Conservation (phyloP, 2,113 vertebrate species). For the Calypte anna region DNA sequence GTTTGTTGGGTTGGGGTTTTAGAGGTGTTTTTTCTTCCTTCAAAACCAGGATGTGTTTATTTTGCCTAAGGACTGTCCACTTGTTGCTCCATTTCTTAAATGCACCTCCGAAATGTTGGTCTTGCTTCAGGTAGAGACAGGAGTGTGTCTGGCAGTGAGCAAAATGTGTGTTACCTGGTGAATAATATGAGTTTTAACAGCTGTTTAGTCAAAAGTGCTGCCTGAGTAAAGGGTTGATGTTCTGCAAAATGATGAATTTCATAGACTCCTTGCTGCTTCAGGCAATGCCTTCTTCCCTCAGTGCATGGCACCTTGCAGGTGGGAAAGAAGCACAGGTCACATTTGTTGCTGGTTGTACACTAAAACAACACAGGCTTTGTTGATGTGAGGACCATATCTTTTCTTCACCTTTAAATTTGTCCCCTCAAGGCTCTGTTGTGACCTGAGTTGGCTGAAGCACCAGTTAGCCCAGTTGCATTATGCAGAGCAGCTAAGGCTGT, state of each 20-base stretch:
- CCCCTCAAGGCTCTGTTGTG: neutral
- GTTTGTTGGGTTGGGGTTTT: neutral
- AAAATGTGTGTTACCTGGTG: neutral
- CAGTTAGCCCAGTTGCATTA: neutral
- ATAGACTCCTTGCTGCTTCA: neutral
- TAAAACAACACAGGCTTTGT: neutral
- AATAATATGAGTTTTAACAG: neutral
- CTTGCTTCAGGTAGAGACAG: neutral
- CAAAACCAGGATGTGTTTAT: neutral
- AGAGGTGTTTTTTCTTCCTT: neutral
- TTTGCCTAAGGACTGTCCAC: neutral
- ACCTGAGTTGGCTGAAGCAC: neutral
- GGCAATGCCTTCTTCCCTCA: neutral
- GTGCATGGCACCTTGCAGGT: neutral
- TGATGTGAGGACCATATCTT: neutral
- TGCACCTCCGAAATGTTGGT: neutral
- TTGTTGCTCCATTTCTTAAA: neutral
- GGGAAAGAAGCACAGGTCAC: neutral
- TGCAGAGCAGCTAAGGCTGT: neutral
- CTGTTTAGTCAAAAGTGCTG: neutral
- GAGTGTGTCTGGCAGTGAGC: fast-evolving
- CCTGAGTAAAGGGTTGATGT: neutral
- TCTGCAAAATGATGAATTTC: neutral
- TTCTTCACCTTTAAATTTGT: neutral
- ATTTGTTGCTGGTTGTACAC: neutral